Evolutionary conservation across 2,113 vertebrate genomes (phyloP).

Genomic region (Hystrix cristata): DNA sequence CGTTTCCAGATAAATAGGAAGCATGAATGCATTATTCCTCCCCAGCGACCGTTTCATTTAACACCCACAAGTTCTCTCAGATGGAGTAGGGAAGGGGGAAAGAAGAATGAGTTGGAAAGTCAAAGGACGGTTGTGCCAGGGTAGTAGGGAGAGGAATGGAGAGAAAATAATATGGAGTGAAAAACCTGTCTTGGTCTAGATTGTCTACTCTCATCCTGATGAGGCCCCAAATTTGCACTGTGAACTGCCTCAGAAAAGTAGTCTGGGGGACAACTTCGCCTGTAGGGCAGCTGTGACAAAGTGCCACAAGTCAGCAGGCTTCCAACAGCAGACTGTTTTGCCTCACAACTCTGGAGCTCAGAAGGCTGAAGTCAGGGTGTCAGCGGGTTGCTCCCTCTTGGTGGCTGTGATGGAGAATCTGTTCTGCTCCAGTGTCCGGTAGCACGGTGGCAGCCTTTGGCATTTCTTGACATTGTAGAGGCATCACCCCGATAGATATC

Average conservation of each 20-base stretch:
- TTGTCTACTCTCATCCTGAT: background rate
- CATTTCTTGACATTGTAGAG: background rate
- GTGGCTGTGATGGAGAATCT: background rate
- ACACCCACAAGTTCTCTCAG: conserved; percentile 30
- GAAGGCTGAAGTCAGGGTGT: background rate
- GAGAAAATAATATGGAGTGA: background rate
- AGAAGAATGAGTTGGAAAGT: background rate
- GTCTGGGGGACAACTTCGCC: background rate
- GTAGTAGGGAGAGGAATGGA: background rate
- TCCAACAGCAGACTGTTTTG: background rate
- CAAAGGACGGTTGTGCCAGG: background rate
- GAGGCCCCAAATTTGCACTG: background rate
- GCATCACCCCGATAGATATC: background rate
- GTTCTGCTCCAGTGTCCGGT: background rate
- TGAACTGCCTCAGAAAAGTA: background rate
- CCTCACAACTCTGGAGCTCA: background rate
- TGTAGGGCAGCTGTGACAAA: background rate
- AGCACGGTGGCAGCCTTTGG: background rate
- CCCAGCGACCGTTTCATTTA: conserved; percentile 45
- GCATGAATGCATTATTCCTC: conserved; percentile 38
- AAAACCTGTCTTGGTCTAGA: background rate
- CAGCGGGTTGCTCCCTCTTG: background rate
- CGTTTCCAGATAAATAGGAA: conserved; percentile 60
- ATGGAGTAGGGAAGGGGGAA: background rate
- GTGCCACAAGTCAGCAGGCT: background rate